phyloP scores from a whole-genome alignment of 1,140 invertebrate species.

The Listronotus bonariensis region DNA sequence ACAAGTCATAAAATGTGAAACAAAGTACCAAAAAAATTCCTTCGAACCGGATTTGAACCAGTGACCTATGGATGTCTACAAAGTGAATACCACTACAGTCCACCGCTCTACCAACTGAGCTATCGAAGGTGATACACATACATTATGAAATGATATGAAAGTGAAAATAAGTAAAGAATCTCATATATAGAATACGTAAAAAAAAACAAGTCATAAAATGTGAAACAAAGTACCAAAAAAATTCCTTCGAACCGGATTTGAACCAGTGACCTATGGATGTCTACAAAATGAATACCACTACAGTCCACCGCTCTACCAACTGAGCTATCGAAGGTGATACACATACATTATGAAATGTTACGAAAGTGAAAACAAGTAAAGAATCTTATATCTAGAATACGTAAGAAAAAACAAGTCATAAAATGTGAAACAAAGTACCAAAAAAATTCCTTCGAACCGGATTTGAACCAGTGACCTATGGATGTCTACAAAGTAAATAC shows the following conservation, averaged over 20 bases:
- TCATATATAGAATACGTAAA: too few relatives aligned
- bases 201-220: too few relatives aligned
- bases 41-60: slow-evolving; percentile 73
- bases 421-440: too few relatives aligned
- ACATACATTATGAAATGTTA: too few relatives aligned
- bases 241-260: slow-evolving; percentile 69
- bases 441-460: slow-evolving; percentile 64
- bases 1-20: too few relatives aligned
- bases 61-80: slow-evolving; percentile 66
- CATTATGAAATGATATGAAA: too few relatives aligned
- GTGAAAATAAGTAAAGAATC: too few relatives aligned
- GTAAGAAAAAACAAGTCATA: too few relatives aligned
- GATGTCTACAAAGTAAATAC: slow-evolving; percentile 50
- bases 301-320: slow-evolving; percentile 89
- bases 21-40: slow-evolving; percentile 51
- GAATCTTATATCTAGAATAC: too few relatives aligned
- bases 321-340: slow-evolving; percentile 76
- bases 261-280: slow-evolving; percentile 73
- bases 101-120: slow-evolving; percentile 89
- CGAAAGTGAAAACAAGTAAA: too few relatives aligned
- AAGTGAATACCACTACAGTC: slow-evolving; percentile 67
- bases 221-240: too few relatives aligned
- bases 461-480: slow-evolving; percentile 73
- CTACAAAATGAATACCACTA: slow-evolving; percentile 57
- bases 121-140: slow-evolving; percentile 66